Percentiles rank a stretch among this genome's conserved stretches.
Conservation (phyloP, 2,888 invertebrate genomes). For the Petrolisthes cinctipes region DNA sequence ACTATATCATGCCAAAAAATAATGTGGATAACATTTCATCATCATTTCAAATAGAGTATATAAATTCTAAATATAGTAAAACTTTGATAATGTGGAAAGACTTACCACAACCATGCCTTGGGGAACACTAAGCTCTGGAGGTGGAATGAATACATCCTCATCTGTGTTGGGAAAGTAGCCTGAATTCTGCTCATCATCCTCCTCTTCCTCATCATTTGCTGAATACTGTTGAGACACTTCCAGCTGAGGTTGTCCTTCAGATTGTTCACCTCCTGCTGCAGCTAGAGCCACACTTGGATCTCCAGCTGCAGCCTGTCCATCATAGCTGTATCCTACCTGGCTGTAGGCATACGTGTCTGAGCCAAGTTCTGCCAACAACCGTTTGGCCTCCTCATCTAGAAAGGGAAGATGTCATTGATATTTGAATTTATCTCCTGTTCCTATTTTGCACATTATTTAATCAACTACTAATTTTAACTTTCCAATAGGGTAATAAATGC, state of each 20-base stretch:
- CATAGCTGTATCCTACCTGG: conserved; percentile 72
- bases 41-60: too few species aligned
- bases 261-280: conserved; percentile 3
- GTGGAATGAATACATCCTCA: conserved; percentile 80
- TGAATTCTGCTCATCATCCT: conserved; percentile 69
- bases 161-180: conserved; percentile 69
- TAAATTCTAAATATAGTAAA: too few species aligned
- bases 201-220: conserved; percentile 68
- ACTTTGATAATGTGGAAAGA: background rate
- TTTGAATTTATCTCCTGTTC: conserved; percentile 37
- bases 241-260: background rate
- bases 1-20: too few species aligned
- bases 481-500: background rate
- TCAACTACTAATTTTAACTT: background rate
- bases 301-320: conserved; percentile 56
- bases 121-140: conserved; percentile 82
- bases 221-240: conserved; percentile 69
- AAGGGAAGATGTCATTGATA: conserved; percentile 65
- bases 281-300: background rate
- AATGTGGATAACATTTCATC: too few species aligned
- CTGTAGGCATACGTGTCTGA: conserved; percentile 69
- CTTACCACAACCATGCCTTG: conserved; percentile 75
- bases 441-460: conserved; percentile 25
- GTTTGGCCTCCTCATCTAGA: conserved; percentile 91
- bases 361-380: conserved; percentile 77